Conservation (phyloP, 2,888 invertebrate species). For the Danaus chrysippus region DNA sequence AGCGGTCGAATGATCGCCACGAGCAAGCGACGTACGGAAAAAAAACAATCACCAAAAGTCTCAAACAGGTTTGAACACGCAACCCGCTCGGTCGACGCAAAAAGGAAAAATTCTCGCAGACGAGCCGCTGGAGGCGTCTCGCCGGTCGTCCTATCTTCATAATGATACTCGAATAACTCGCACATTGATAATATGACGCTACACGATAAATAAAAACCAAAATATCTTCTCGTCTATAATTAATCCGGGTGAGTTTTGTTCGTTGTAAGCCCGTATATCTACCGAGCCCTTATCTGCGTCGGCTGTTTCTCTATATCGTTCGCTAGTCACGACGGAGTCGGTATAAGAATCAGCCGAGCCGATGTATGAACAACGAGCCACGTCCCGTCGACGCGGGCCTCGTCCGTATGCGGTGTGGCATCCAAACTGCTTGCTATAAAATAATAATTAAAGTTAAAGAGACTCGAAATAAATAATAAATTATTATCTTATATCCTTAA, state of each 20-base stretch:
- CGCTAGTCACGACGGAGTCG: slow-evolving; percentile 15
- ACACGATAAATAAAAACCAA: slow-evolving; percentile 15
- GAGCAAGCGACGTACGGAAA: slow-evolving; percentile 50
- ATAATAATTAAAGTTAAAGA: slow-evolving; percentile 75
- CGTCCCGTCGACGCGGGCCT: slow-evolving; percentile 71
- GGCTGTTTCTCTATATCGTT: slow-evolving; percentile 48
- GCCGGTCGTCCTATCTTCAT: slow-evolving; percentile 39
- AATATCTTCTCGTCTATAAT: neutral
- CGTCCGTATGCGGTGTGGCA: slow-evolving; percentile 74
- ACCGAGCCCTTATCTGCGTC: slow-evolving; percentile 45
- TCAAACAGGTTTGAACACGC: slow-evolving; percentile 66
- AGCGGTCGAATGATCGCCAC: slow-evolving; percentile 46
- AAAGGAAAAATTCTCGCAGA: slow-evolving; percentile 63
- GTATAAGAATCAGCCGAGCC: slow-evolving; percentile 48
- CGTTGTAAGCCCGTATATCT: slow-evolving; percentile 45
- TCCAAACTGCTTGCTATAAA: slow-evolving; percentile 69
- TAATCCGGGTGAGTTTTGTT: neutral
- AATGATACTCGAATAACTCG: slow-evolving; percentile 54
- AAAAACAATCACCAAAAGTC: slow-evolving; percentile 71
- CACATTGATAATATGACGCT: slow-evolving; percentile 51
- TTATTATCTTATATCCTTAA: slow-evolving; percentile 79
- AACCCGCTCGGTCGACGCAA: slow-evolving; percentile 65
- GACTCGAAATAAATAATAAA: slow-evolving; percentile 80
- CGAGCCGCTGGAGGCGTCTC: slow-evolving; percentile 48
- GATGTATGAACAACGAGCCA: slow-evolving; percentile 51